Evolutionary conservation across 2,797 vertebrate genomes (phyloP), one percentile per base, ranked within the genome.

Genomic region (Pteropus rufus): DNA sequence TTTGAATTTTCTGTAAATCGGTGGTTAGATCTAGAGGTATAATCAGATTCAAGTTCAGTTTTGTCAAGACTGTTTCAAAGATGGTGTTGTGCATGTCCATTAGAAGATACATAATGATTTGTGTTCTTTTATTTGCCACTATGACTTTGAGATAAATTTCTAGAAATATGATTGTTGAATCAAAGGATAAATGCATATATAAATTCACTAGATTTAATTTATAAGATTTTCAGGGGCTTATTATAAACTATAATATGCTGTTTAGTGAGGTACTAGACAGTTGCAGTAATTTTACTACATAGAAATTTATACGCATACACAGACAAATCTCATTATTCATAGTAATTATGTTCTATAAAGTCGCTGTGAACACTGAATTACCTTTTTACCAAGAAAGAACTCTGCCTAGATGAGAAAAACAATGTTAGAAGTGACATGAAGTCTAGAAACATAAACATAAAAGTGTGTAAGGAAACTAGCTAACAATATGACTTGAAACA

Each of bases 1-100:
- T 62, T 86, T 81, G 60, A 75, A 82, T 58, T 67, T 92, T 82
- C n/a, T 75, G 6, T 81, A 76, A 87, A 67, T 64, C 46, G 24
- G 46, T 64, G 31, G 31, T 58, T 85, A 73, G 60, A n/a, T 65
- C 58, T 81, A 75, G 41, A 83, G 29, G 4, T 18, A 34, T 52
- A 82, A 87, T 82, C 69, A 82, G 11, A 95, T 88, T 92, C 58
- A 70, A 77, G 36, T 72, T 94, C 31, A 94, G 34, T 79, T 85
- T 85, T 79, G 36, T 70, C 12, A 44, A 72, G 79, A 72, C 29
- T 52, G 58, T 75, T 90, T 79, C 29, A 91, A 85, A 88, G 69
- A n/a, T 56, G 67, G 14, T 52, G 4, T 14, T 82, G 12, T 67
- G 14, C 16, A 52, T 9, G 67, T 84, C 41, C 72, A 52, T 60